These are phyloP conservation scores for Gopherus evgoodei DNA, from an alignment of 2,113 vertebrate species.

Conservation along the genomic window DNA sequence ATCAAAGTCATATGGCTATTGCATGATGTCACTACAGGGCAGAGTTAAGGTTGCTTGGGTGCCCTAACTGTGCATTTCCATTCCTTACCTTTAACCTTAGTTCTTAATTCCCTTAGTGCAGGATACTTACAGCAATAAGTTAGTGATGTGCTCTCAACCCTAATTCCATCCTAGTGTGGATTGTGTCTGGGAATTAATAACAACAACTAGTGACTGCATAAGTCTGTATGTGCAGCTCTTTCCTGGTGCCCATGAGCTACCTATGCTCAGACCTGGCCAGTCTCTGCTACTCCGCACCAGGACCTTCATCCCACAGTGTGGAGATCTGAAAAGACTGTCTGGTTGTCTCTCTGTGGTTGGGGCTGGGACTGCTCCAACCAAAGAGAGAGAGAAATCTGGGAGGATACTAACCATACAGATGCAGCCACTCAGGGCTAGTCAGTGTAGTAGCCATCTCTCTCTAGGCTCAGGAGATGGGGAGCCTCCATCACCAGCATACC, in stretches of 20 bases:
- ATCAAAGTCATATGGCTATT: background rate
- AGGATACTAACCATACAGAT: background rate
- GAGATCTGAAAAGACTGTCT: background rate
- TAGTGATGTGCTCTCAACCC: accelerated
- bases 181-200: background rate
- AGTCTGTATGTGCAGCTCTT: background rate
- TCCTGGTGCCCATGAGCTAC: background rate
- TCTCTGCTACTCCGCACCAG: background rate
- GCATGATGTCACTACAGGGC: background rate
- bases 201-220: background rate
- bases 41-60: background rate
- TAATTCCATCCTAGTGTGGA: background rate
- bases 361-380: background rate
- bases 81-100: background rate
- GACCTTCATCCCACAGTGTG: background rate
- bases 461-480: too few relatives aligned
- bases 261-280: background rate
- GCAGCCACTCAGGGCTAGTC: too few relatives aligned
- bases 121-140: background rate
- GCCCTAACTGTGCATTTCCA: background rate
- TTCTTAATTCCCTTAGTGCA: background rate
- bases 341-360: background rate
- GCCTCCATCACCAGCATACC: too few relatives aligned
- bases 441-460: too few relatives aligned
- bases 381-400: background rate